A percentile compares a stretch with the other conserved stretches of the same genome.
These are phyloP conservation scores for Cromileptes altivelis DNA, from an alignment of 2,113 vertebrate genomes.

Conservation along the genomic window DNA sequence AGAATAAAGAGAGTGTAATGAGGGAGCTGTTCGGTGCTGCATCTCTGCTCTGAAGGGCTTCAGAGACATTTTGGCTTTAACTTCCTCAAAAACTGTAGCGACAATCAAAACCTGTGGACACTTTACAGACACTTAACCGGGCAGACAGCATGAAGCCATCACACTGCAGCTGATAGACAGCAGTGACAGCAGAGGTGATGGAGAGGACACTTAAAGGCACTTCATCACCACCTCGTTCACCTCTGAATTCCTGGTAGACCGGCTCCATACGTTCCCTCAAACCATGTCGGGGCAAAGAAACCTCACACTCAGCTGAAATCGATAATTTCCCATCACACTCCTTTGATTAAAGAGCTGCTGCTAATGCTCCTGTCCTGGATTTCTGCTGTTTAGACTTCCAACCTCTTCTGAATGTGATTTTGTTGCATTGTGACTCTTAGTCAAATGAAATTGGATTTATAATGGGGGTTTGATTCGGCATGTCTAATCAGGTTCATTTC, in stretches of 20 bases:
- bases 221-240: constrained; percentile 43
- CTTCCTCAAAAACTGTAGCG: constrained; percentile 14
- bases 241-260: constrained; percentile 32
- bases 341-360: constrained; percentile 19
- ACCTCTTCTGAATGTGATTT: neutral
- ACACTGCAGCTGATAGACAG: constrained; percentile 43
- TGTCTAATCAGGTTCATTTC: constrained; percentile 51
- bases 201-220: constrained; percentile 51
- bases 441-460: constrained; percentile 51
- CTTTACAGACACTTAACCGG: neutral
- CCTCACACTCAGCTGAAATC: neutral
- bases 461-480: constrained; percentile 43
- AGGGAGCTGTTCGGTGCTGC: neutral
- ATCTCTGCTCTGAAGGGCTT: neutral
- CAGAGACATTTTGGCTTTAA: neutral
- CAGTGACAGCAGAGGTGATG: constrained; percentile 54
- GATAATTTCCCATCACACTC: constrained; percentile 8
- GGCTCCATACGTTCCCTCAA: neutral
- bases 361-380: neutral
- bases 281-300: neutral
- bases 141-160: constrained; percentile 33
- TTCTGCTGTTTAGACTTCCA: constrained; percentile 3
- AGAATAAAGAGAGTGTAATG: neutral
- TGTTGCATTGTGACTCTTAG: constrained; percentile 8
- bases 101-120: constrained; percentile 35